Conservation (phyloP, 1,140 invertebrate genomes). For the Trypoxylus dichotomus region DNA sequence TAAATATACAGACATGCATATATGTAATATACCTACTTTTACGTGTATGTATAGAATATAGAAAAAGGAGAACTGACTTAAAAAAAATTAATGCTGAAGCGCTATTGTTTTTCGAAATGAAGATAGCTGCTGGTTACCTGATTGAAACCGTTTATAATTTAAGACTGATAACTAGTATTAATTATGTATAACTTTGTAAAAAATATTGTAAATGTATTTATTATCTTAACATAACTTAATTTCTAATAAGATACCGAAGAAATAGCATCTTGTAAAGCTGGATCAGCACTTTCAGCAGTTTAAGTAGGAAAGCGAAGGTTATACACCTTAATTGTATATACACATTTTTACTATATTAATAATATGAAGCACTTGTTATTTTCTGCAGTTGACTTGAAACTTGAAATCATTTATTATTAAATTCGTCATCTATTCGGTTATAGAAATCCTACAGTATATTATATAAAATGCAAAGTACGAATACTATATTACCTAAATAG, state of each 20-base stretch:
- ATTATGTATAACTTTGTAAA: slow-evolving; percentile 22
- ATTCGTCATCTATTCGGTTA: background rate
- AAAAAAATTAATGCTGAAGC: background rate
- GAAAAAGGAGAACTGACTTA: background rate
- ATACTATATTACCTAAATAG: background rate
- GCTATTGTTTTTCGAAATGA: slow-evolving; percentile 3
- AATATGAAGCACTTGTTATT: background rate
- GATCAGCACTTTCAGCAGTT: slow-evolving; percentile 5
- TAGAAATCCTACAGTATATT: background rate
- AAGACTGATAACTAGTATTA: slow-evolving; percentile 29
- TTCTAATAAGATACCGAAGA: slow-evolving; percentile 9
- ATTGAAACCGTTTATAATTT: slow-evolving; percentile 21
- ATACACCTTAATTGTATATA: background rate
- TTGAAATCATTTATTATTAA: background rate
- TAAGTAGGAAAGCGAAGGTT: background rate
- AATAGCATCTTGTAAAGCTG: background rate
- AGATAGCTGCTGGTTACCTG: slow-evolving; percentile 26
- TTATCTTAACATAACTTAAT: slow-evolving; percentile 3
- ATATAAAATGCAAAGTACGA: background rate
- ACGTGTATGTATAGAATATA: slow-evolving; percentile 19
- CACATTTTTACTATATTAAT: background rate
- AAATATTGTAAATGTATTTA: background rate
- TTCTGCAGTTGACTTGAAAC: background rate
- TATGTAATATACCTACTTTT: slow-evolving; percentile 32
- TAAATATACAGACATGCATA: slow-evolving; percentile 36